Evolutionary conservation across 2,113 vertebrate species (phyloP).

Genomic region (Uria lomvia): DNA sequence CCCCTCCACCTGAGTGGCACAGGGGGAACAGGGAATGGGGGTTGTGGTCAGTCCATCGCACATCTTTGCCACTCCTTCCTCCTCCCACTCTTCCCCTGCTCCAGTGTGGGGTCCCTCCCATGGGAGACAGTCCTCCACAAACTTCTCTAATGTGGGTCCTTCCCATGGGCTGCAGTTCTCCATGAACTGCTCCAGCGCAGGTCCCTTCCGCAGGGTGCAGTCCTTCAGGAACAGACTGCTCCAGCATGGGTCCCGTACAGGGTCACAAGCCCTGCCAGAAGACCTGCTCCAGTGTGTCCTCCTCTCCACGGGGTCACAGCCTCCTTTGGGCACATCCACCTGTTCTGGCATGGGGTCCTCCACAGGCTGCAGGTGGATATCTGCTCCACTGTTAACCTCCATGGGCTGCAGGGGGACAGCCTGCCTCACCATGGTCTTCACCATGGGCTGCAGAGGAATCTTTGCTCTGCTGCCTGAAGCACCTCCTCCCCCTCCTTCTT

Average conservation of each 20-base stretch:
- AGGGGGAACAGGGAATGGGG: neutral
- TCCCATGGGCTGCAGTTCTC: neutral
- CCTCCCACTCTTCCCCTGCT: neutral
- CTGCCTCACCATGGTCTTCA: neutral
- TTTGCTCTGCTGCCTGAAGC: neutral
- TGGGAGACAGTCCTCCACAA: neutral
- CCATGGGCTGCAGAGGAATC: neutral
- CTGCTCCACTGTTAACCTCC: neutral
- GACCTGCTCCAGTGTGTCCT: neutral
- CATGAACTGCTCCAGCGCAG: neutral
- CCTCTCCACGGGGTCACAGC: neutral
- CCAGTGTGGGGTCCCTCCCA: neutral
- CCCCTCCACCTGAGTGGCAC: fast-evolving
- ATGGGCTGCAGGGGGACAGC: neutral
- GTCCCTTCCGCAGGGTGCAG: neutral
- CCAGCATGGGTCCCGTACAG: neutral
- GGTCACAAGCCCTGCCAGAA: neutral
- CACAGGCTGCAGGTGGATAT: neutral
- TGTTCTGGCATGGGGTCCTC: neutral
- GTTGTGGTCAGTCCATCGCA: neutral
- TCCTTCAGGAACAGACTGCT: neutral
- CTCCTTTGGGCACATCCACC: neutral
- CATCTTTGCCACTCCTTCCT: neutral
- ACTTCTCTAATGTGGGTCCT: neutral
- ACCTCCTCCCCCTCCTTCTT: neutral